phyloP scores from a whole-genome alignment of 1,140 invertebrate species.

The Drosophila sucinea region DNA sequence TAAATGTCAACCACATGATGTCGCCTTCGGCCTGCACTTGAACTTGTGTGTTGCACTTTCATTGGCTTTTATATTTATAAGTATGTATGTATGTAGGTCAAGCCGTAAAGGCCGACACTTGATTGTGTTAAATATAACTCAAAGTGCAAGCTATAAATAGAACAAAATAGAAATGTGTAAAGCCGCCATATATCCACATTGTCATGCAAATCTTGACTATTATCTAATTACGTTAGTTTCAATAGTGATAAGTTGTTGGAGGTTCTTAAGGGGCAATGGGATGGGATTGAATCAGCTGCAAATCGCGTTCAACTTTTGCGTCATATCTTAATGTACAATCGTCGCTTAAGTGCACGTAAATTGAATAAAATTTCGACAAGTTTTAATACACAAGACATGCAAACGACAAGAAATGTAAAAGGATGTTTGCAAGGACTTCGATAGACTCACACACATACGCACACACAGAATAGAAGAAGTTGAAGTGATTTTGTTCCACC shows the following conservation, averaged over 20 bases:
- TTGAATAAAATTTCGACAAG: conserved; percentile 81
- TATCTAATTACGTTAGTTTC: conserved; percentile 19
- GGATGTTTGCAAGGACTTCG: conserved; percentile 35
- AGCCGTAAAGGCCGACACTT: conserved; percentile 11
- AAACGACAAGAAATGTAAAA: conserved; percentile 38
- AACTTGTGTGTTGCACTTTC: conserved; percentile 31
- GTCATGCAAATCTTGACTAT: conserved; percentile 16
- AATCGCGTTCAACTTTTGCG: conserved; percentile 48
- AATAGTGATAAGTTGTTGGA: not conserved
- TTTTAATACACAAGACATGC: conserved; percentile 75
- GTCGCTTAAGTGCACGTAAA: conserved; percentile 80
- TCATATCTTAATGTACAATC: conserved; percentile 79
- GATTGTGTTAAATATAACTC: conserved; percentile 70
- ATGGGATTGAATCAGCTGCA: conserved; percentile 42
- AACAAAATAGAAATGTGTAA: conserved; percentile 3
- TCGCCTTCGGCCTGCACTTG: conserved; percentile 17
- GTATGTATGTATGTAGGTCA: conserved; percentile 19
- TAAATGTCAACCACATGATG: conserved; percentile 10
- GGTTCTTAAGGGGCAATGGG: not conserved
- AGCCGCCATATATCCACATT: not conserved
- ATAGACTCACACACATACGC: conserved; percentile 44
- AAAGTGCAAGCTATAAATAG: conserved; percentile 58
- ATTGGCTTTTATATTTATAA: conserved; percentile 52
- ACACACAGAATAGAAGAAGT: not conserved
- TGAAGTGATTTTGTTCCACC: conserved; percentile 15